phyloP scores from a whole-genome alignment of 37 sponge, comb jelly and placozoan genomes.

The Amphimedon queenslandica region DNA sequence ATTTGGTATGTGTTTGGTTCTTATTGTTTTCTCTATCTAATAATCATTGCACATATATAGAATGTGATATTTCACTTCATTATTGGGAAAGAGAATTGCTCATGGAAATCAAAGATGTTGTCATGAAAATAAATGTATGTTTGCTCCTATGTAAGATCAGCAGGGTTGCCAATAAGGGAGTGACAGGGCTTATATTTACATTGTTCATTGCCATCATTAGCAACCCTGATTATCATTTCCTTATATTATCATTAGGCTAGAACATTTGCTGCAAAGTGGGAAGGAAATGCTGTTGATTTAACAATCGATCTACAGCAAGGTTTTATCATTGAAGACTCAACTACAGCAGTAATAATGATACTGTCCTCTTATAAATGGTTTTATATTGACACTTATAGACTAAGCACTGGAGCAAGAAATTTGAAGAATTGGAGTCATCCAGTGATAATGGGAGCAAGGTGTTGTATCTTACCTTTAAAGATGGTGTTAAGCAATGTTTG shows the following conservation, averaged over 20 bases:
- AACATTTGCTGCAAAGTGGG: constrained; percentile 24
- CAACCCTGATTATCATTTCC: too few relatives aligned
- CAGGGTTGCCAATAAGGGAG: background rate
- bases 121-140: background rate
- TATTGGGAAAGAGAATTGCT: too few relatives aligned
- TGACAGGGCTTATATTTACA: background rate
- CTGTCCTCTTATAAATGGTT: background rate
- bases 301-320: constrained; percentile 24
- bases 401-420: constrained; percentile 29
- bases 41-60: background rate
- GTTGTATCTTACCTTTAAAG: background rate
- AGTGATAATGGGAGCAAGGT: constrained; percentile 38
- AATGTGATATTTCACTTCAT: too few relatives aligned
- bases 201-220: background rate
- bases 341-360: constrained; percentile 9
- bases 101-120: background rate
- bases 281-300: constrained; percentile 3
- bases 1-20: constrained; percentile 13
- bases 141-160: background rate
- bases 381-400: constrained; percentile 1
- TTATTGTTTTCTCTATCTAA: background rate
- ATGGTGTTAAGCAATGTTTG: background rate
- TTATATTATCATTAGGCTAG: too few relatives aligned
- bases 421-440: constrained; percentile 17
- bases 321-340: constrained; percentile 4